phyloP scores from a whole-genome alignment of 2,113 vertebrate genomes.

The Abramis brama region DNA sequence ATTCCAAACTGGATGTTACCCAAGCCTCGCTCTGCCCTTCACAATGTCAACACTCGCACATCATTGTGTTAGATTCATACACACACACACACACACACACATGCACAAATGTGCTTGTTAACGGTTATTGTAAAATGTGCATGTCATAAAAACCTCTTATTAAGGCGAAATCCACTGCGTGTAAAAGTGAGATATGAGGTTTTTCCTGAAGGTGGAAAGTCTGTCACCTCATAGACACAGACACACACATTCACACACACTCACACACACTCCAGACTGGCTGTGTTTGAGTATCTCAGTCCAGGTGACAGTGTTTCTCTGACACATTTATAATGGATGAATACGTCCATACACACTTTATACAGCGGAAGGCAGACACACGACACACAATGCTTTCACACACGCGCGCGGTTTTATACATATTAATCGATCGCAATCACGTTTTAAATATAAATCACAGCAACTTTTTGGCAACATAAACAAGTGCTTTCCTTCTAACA shows the following conservation, averaged over 20 bases:
- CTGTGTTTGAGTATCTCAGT: constrained; percentile 13
- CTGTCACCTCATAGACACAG: not conserved
- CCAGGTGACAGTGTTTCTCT: constrained; percentile 38
- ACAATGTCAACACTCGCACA: not conserved
- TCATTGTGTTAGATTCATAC: not conserved
- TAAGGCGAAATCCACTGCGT: constrained; percentile 13
- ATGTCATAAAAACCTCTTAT: constrained; percentile 34
- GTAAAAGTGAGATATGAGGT: not conserved
- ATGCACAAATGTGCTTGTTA: constrained; percentile 17
- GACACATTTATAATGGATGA: constrained; percentile 35
- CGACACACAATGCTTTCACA: not conserved
- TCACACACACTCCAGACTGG: not conserved
- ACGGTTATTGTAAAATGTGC: constrained; percentile 27
- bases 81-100: constrained; percentile 24
- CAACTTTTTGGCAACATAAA: not conserved
- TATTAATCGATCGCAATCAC: no score
- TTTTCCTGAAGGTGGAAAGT: constrained; percentile 1
- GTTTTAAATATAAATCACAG: no score
- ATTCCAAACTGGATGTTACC: constrained; percentile 18
- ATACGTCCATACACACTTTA: not conserved
- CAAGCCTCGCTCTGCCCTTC: constrained; percentile 5
- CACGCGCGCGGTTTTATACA: not conserved
- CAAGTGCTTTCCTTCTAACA: not conserved
- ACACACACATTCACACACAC: not conserved
- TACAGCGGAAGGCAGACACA: not conserved